Conservation (phyloP, 2,797 vertebrate genomes). For the Caiman crocodilus region DNA sequence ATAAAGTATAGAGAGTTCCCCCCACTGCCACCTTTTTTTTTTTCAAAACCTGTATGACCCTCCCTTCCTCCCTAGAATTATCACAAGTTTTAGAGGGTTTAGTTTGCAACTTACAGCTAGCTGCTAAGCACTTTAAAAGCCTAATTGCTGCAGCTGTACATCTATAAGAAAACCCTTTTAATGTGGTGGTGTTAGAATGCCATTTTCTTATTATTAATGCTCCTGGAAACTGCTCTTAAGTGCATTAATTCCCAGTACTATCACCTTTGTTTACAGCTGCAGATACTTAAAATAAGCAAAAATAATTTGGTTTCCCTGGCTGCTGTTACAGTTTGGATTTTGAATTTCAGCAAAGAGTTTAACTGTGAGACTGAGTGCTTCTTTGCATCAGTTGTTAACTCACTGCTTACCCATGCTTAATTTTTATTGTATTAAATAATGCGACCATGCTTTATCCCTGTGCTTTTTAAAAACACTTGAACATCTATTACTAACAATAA, state of each 20-base stretch:
- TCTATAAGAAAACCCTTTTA: neutral
- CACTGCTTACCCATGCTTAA: neutral
- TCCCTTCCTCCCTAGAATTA: neutral
- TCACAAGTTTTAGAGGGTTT: neutral
- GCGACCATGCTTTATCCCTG: neutral
- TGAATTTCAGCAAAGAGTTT: conserved; percentile 13
- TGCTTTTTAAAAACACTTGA: neutral
- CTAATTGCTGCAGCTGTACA: conserved; percentile 28
- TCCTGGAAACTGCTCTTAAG: conserved; percentile 34
- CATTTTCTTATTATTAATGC: conserved; percentile 41
- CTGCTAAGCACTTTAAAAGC: conserved; percentile 46
- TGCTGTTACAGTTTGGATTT: conserved; percentile 37
- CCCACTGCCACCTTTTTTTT: neutral
- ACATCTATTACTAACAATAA: neutral
- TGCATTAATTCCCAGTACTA: conserved; percentile 54
- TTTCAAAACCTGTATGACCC: neutral
- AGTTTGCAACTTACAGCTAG: conserved; percentile 53
- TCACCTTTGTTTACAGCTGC: conserved; percentile 50
- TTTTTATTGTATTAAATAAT: conserved; percentile 8
- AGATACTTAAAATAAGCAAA: conserved; percentile 51
- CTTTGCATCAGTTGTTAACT: conserved; percentile 5
- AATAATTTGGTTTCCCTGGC: conserved; percentile 54
- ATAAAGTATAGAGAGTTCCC: neutral
- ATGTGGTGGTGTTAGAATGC: conserved; percentile 43
- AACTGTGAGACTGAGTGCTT: neutral